Base-by-base conservation (phyloP, 2,113 vertebrate species). In the Panurus biarmicus region DNA sequence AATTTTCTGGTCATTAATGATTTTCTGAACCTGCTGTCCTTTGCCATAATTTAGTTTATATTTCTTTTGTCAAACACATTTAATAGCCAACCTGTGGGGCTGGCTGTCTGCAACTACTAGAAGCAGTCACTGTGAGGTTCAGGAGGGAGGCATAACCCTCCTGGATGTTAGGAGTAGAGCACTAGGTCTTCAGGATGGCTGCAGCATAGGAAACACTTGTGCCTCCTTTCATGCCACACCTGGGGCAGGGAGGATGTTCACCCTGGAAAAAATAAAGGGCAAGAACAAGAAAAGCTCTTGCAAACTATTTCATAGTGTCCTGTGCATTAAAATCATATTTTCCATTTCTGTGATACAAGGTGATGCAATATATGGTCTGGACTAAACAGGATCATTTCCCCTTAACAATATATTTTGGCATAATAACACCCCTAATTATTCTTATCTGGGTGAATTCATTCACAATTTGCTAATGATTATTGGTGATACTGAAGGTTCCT, bases 1-100 rank as follows among this genome's bases (percentile, higher is more conserved):
- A 87, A 95, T 97, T 98, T 98, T 97, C 96, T 38, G 75, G 95
- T 97, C 96, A 97, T 98, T 98, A 98, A 97, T 97, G 92, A 92
- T 94, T 97, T 96, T 95, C 86, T 93, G 91, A 94, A 97, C 95
- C 80, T n/a, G n/a, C 91, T 91, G 72, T 97, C 96, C 94, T 96
- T 96, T 90, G 45, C 64, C 76, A 51, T 71, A 87, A 95, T 88
- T 88, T 87, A 90, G 67, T 87, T 95, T 91, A 80, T 94, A 35
- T 87, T 96, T 91, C 66, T 72, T 88, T 81, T 87, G 64, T 80
- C 62, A 67, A 85, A 85, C 57, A 61, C 56, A 47, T 66, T 93
- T 88, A 85, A 66, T 51, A 85, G 85, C 83, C 94, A 94, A 35
- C 96, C 91, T 94, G 81, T 85, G 88, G 51, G 84, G 76, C 81